Evolutionary conservation across 2,888 invertebrate genomes (phyloP).

Genomic region (Drosophila rubida): DNA sequence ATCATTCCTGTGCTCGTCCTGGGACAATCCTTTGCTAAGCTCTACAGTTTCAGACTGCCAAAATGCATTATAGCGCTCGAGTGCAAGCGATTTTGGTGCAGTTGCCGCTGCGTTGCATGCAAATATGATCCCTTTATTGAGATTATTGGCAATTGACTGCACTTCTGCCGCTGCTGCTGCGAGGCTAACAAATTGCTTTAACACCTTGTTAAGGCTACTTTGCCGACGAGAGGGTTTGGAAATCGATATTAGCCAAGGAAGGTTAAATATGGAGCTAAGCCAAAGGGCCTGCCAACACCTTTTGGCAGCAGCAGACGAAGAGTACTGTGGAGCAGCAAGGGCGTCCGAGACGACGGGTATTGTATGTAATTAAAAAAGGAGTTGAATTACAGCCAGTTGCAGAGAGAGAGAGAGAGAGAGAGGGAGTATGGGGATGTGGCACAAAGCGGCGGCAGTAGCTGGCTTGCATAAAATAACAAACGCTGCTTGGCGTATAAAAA

Average conservation of each 20-base stretch:
- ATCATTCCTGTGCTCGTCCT: background rate
- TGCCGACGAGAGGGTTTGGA: slow-evolving; percentile 40
- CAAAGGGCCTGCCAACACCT: slow-evolving; percentile 45
- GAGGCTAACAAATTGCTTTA: slow-evolving; percentile 71
- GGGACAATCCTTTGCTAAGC: background rate
- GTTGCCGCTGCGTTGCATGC: slow-evolving; percentile 9
- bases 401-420: too few relatives aligned
- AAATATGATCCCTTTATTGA: slow-evolving; percentile 62
- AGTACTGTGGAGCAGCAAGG: background rate
- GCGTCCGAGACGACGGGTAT: slow-evolving; percentile 36
- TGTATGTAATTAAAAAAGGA: slow-evolving; percentile 75
- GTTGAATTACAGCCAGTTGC: slow-evolving; percentile 66
- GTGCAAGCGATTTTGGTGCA: slow-evolving; percentile 38
- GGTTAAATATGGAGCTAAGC: slow-evolving; percentile 42
- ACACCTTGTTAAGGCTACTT: slow-evolving; percentile 68
- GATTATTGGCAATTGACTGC: slow-evolving; percentile 71
- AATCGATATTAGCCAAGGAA: slow-evolving; percentile 72
- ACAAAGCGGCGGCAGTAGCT: slow-evolving; percentile 38
- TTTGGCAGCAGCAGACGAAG: slow-evolving; percentile 11
- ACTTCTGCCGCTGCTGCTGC: slow-evolving; percentile 20
- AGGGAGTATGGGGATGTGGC: slow-evolving; percentile 18
- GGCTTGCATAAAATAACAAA: slow-evolving; percentile 45
- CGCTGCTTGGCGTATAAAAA: slow-evolving; percentile 29
- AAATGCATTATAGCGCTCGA: slow-evolving; percentile 32
- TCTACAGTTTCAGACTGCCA: slow-evolving; percentile 10